A percentile compares a stretch with the other conserved stretches of the same genome.
phyloP scores from a whole-genome alignment of 2,888 invertebrate genomes.

The Xanthia icteritia region DNA sequence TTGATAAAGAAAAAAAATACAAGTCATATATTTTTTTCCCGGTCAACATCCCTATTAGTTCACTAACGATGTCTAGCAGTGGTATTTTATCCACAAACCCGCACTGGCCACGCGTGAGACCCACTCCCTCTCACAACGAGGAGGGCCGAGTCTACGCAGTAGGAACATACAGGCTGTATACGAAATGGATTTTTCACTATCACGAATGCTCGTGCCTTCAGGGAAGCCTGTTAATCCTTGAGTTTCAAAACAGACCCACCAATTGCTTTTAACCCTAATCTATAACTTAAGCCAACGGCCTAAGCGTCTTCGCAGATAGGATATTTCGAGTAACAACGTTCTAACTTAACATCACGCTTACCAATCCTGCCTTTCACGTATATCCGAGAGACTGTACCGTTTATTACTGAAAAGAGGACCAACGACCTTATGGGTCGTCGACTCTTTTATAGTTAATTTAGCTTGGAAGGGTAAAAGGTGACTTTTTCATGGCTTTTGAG shows the following conservation, averaged over 20 bases:
- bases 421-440: slow-evolving; percentile 30
- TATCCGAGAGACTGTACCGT: neutral
- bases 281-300: slow-evolving; percentile 11
- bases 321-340: slow-evolving; percentile 2
- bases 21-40: no score
- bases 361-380: slow-evolving; percentile 3
- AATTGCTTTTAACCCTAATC: slow-evolving; percentile 23
- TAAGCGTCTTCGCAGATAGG: neutral
- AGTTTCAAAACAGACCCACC: neutral
- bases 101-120: neutral
- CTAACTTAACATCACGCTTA: neutral
- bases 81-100: neutral
- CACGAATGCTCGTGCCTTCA: neutral
- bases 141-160: neutral
- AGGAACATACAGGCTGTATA: neutral
- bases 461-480: slow-evolving; percentile 23
- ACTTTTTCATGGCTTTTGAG: slow-evolving; percentile 13
- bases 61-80: neutral
- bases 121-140: neutral
- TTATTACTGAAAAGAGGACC: slow-evolving; percentile 10
- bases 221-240: neutral
- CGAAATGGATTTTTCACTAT: neutral
- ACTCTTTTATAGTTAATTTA: slow-evolving; percentile 28
- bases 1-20: no score
- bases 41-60: no score